Percentiles rank a stretch among this genome's conserved stretches.
These are phyloP conservation scores for Blastobasis adustella DNA, from an alignment of 2,888 invertebrate genomes.

Conservation along the genomic window DNA sequence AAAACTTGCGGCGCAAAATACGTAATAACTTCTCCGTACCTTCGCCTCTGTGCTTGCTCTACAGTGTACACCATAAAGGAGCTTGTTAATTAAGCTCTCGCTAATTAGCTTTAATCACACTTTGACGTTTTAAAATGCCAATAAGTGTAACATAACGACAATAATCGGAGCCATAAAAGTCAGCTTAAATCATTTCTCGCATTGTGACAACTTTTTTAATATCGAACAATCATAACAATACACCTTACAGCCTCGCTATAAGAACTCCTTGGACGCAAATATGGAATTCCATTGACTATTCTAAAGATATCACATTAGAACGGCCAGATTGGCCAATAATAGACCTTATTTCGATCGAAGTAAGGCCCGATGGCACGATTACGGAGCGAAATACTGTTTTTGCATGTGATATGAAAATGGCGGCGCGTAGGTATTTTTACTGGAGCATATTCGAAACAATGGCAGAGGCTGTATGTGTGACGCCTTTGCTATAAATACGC, in stretches of 20 bases:
- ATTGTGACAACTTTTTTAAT: slow-evolving; percentile 5
- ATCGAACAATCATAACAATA: no score
- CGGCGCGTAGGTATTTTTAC: slow-evolving; percentile 25
- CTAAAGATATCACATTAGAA: no score
- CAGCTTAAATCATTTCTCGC: slow-evolving; percentile 25
- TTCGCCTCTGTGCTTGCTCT: no score
- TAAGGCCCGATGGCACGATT: neutral
- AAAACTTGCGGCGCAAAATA: no score
- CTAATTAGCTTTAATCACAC: neutral
- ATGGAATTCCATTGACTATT: no score
- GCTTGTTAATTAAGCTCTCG: no score
- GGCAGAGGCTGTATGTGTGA: slow-evolving; percentile 16
- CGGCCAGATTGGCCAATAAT: neutral
- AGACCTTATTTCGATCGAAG: slow-evolving; percentile 8
- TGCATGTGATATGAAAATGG: slow-evolving; percentile 19
- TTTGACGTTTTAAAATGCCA: slow-evolving; percentile 15
- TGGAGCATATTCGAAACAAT: slow-evolving; percentile 24
- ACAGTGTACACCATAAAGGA: no score
- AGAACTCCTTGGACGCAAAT: no score
- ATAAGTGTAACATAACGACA: slow-evolving; percentile 15
- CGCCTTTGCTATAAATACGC: slow-evolving; percentile 22
- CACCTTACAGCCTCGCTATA: no score
- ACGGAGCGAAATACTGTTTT: neutral
- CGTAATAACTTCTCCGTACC: no score
- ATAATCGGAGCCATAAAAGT: slow-evolving; percentile 27